Evolutionary conservation across 2,888 invertebrate genomes (phyloP), one percentile per base, ranked within the genome.

Genomic region (Diarsia dahlii): DNA sequence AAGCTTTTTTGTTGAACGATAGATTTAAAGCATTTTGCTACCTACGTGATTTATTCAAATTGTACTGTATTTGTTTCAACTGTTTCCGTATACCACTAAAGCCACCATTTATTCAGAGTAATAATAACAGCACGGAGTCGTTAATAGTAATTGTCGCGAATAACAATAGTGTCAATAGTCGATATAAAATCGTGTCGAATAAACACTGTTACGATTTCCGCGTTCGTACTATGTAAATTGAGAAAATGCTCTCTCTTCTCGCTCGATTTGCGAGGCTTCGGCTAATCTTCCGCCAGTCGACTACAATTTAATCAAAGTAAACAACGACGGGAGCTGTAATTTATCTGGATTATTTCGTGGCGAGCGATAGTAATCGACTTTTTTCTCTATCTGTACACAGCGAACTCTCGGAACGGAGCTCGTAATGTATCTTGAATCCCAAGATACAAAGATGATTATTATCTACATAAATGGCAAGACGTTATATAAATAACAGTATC

Each of bases 271-370:
- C 95, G 94, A 93, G 93, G 94, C 95, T 95, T 94, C 92, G 89
- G 95, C 95, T 96, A 96, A 96, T 96, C 96, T 96, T 94, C 94
- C 93, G 91, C 93, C 95, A 95, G 95, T 96, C 95, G 94, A 95
- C 95, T 96, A 96, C 96, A 96, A 95, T 96, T 96, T 96, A 96
- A 96, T 96, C 96, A 96, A 95, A 96, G 95, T 95, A 96, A 96
- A 96, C 96, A 96, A 95, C 94, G 94, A 93, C 91, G 90, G 92
- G 90, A 89, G 88, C 92, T 92, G 96, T 96, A 95, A 96, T 96
- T 96, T 96, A 95, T 96, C 96, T 95, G 94, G 96, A 96, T 96
- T 96, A 96, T 95, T 95, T 95, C 92, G 95, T 91, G 95, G 95
- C 93, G 93, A 95, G 91, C 94, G 94, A 94, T 95, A 93, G 95